A percentile compares a stretch with the other conserved stretches of the same genome.
Conservation (phyloP, 2,113 vertebrate genomes). For the Odocoileus hemionus region DNA sequence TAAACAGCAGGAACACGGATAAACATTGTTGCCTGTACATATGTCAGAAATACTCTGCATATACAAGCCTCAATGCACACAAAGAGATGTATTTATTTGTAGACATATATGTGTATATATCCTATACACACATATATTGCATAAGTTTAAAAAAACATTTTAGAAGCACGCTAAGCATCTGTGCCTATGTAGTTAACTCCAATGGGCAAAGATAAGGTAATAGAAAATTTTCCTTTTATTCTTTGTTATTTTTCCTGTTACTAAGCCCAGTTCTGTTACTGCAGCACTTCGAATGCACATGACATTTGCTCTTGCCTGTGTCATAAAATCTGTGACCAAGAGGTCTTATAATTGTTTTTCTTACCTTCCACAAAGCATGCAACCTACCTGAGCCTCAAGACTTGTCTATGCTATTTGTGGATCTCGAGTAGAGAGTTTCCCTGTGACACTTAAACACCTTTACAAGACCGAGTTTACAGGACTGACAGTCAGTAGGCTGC, state of each 20-base stretch:
- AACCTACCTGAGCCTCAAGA: not conserved
- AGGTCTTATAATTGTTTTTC: not conserved
- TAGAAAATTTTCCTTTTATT: not conserved
- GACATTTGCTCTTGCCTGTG: not conserved
- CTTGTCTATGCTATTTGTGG: not conserved
- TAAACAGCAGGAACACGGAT: not conserved
- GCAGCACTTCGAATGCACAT: not conserved
- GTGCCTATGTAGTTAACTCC: not conserved
- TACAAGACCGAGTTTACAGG: not conserved
- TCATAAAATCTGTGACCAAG: not conserved
- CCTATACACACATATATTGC: not conserved
- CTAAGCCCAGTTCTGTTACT: not conserved
- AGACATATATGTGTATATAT: not conserved
- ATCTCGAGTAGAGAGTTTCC: not conserved
- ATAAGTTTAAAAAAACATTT: slow-evolving; percentile 16
- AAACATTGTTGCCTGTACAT: not conserved
- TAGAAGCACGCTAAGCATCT: slow-evolving; percentile 9
- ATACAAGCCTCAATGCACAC: not conserved
- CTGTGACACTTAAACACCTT: not conserved
- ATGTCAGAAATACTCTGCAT: not conserved
- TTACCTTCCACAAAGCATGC: not conserved
- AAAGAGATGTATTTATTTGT: slow-evolving; percentile 14
- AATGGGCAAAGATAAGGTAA: not conserved
- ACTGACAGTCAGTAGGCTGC: not conserved
- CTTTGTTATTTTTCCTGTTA: not conserved